Evolutionary conservation across 2,888 invertebrate genomes (phyloP), one percentile per base, ranked within the genome.

Genomic region (Lacanobia wlatinum): DNA sequence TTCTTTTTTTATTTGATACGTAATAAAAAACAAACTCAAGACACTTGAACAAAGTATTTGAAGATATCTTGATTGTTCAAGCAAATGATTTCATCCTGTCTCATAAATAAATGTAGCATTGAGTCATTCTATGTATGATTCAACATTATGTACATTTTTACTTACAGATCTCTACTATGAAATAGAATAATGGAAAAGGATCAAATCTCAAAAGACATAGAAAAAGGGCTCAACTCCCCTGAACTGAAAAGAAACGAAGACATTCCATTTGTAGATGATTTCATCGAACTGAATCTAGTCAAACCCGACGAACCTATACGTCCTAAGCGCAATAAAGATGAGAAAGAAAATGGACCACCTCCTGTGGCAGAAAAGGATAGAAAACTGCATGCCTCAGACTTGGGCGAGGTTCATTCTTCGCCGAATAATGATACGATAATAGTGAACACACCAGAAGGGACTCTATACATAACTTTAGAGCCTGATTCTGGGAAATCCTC

Each of bases 401-500:
- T 96, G 69, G 95, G 94, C n/a, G 87, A 91, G 7, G 90, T 95
- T 16, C 94, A 93, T 76, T 84, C 89, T 4, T 91, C 92, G 1
- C 94, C 95, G 12, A 92, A 95, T 67, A 95, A 90, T 80, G 96
- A 96, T 83, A 96, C 96, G 1, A 96, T 96, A 85, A 93, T 96
- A 50, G 94, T 96, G 0, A 93, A 95, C 71, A 96, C 96, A 3
- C 95, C 96, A 64, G 96, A 96, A 92, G 96, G 96, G 16, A 95
- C 94, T 9, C 86, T 96, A 3, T 96, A 96, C 38, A 95, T 96
- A 34, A 96, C 96, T 52, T 84, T 96, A 85, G 95, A 96, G 64
- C 94, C 95, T 28, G 94, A 95, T 73, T 87, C 90, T 40, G 83
- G 59, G 0, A 88, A 81, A 48, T 82, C 83, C 43, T 82, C 82